Conservation (phyloP, 1,140 invertebrate genomes). For the Paraescarpia echinospica region DNA sequence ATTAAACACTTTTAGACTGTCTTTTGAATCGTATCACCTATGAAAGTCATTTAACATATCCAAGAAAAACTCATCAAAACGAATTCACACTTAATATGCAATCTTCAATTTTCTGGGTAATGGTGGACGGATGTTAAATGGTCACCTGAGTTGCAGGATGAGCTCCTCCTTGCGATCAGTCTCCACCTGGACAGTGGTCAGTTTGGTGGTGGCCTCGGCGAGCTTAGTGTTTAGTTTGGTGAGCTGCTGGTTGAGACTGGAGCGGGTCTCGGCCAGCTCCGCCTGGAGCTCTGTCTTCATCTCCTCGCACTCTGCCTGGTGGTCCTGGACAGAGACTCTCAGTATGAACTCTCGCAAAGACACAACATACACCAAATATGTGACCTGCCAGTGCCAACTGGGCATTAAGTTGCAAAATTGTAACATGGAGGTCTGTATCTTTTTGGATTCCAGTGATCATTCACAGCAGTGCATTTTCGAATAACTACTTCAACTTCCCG, state of each 20-base stretch:
- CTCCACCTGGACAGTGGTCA: background rate
- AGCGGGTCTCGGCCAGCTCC: background rate
- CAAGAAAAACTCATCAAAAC: background rate
- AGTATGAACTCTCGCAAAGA: too few species aligned
- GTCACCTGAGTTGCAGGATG: conserved; percentile 3
- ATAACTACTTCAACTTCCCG: too few species aligned
- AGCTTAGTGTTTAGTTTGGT: background rate
- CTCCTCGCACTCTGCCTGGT: background rate
- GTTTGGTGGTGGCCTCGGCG: background rate
- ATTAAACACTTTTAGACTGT: too few species aligned
- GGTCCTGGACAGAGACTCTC: background rate
- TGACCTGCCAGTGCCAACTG: too few species aligned
- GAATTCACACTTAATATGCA: background rate
- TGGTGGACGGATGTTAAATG: background rate
- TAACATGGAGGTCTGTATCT: too few species aligned
- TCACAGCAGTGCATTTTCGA: too few species aligned
- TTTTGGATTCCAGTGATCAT: too few species aligned
- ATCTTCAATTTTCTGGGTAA: too few species aligned
- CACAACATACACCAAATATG: too few species aligned
- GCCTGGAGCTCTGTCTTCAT: background rate
- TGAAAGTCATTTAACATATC: background rate
- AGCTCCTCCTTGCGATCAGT: conserved; percentile 8
- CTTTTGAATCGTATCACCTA: background rate
- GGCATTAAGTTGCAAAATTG: too few species aligned
- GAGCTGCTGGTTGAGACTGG: background rate